Evolutionary conservation across 2,797 vertebrate species (phyloP).

Genomic region (Pseudocheirus occidentalis): DNA sequence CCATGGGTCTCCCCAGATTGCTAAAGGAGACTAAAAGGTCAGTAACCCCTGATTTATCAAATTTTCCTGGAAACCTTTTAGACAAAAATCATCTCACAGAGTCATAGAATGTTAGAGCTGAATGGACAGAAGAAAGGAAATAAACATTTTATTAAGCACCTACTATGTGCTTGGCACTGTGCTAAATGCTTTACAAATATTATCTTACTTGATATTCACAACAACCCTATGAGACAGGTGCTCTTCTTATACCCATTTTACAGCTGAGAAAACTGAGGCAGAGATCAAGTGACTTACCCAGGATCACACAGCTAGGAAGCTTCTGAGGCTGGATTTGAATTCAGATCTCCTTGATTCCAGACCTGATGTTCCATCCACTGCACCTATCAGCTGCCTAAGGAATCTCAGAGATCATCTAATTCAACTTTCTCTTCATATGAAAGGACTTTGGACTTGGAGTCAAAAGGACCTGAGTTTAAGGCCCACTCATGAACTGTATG

Average conservation of each 20-base stretch:
- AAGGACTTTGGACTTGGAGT: neutral
- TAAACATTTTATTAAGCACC: neutral
- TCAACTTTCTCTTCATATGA: neutral
- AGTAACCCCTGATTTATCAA: neutral
- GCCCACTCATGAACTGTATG: neutral
- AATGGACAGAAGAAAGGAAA: neutral
- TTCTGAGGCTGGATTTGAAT: neutral
- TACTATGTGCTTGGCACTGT: neutral
- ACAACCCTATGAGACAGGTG: neutral
- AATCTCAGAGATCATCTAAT: neutral
- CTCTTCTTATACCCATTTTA: neutral
- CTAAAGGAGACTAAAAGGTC: neutral
- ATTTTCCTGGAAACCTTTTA: neutral
- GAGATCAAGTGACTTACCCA: neutral
- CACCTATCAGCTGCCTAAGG: neutral
- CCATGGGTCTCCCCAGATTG: neutral
- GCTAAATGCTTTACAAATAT: neutral
- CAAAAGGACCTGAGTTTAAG: neutral
- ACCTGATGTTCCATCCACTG: neutral
- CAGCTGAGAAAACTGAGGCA: neutral
- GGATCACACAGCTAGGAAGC: neutral
- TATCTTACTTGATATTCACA: neutral
- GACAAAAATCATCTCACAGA: neutral
- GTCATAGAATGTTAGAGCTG: neutral
- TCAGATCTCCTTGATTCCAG: neutral